Percentiles rank a stretch among this genome's conserved stretches.
Conservation (phyloP, 2,797 vertebrate species). For the Phataginus tricuspis region DNA sequence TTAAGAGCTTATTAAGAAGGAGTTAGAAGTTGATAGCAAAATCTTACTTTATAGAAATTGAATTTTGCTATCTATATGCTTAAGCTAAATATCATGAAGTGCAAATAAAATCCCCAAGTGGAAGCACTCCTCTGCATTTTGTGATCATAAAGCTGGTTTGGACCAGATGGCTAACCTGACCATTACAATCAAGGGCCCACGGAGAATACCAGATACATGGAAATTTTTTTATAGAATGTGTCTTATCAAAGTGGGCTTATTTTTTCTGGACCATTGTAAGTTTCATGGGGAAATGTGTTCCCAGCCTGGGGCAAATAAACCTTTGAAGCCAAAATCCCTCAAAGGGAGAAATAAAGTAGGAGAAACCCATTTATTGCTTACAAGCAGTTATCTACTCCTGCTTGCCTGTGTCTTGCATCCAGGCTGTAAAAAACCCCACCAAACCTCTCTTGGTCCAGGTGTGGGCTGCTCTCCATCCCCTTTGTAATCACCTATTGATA, state of each 20-base stretch:
- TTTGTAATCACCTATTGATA: too few species aligned
- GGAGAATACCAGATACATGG: background rate
- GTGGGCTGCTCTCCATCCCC: too few species aligned
- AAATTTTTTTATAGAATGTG: background rate
- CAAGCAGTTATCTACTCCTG: too few species aligned
- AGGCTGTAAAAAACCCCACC: too few species aligned
- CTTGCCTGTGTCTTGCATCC: too few species aligned
- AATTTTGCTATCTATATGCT: background rate
- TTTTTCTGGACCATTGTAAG: background rate
- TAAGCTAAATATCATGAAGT: background rate
- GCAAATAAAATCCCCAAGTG: background rate
- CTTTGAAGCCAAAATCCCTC: too few species aligned
- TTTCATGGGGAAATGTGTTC: too few species aligned
- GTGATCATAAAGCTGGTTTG: background rate
- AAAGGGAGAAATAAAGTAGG: too few species aligned
- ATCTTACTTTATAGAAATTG: background rate
- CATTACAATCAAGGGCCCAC: background rate
- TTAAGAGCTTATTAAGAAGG: background rate
- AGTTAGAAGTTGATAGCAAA: background rate
- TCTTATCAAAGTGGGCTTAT: background rate
- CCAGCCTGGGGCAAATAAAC: too few species aligned
- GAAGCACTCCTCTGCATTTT: background rate
- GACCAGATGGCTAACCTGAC: background rate
- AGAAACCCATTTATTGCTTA: too few species aligned
- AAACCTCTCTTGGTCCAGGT: too few species aligned